Percentiles rank a stretch among this genome's conserved stretches.
These are phyloP conservation scores for Phania funesta DNA, from an alignment of 2,888 invertebrate genomes.

Conservation along the genomic window DNA sequence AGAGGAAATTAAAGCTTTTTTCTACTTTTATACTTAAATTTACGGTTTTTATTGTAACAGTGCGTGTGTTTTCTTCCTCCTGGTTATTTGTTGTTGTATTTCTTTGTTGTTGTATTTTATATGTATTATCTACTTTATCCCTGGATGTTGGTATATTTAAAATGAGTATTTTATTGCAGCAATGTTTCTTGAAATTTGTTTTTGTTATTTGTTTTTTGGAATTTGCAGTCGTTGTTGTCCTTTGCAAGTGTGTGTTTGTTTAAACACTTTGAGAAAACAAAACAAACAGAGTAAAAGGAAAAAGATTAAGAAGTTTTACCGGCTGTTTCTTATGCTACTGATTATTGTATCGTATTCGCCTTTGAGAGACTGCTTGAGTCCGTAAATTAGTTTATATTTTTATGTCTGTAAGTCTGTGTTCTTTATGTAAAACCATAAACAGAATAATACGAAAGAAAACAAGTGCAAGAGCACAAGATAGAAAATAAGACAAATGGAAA, in stretches of 20 bases:
- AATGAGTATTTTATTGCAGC: slow-evolving; percentile 7
- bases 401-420: background rate
- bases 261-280: slow-evolving; percentile 13
- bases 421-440: background rate
- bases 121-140: slow-evolving; percentile 34
- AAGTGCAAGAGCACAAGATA: background rate
- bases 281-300: too few relatives aligned
- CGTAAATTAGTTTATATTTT: background rate
- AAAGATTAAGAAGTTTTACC: background rate
- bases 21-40: slow-evolving; percentile 9
- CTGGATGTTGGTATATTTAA: slow-evolving; percentile 56
- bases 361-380: background rate
- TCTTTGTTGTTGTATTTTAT: background rate
- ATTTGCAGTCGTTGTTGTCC: background rate
- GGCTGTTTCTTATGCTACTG: background rate
- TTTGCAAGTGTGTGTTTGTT: background rate
- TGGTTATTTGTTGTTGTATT: background rate
- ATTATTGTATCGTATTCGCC: background rate
- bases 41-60: slow-evolving; percentile 13
- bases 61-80: background rate
- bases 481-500: background rate
- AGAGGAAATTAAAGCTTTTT: slow-evolving; percentile 27
- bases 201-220: slow-evolving; percentile 7
- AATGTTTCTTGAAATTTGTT: background rate
- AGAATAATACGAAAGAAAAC: background rate